Conservation (phyloP, 2,888 invertebrate species). For the Oscheius sp. region DNA sequence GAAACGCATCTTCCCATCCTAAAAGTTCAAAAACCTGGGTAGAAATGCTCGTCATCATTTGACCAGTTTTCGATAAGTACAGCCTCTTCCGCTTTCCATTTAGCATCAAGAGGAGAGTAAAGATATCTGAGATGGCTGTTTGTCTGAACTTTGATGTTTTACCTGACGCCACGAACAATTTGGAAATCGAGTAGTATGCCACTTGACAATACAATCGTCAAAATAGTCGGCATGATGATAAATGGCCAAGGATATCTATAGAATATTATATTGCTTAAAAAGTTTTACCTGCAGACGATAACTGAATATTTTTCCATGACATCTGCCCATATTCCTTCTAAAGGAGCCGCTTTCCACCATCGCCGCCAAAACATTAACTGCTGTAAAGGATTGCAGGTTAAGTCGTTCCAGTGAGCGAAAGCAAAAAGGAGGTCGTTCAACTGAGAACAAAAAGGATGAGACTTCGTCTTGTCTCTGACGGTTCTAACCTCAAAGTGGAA, state of each 20-base stretch:
- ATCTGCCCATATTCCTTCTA: conserved; percentile 64
- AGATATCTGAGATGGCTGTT: conserved; percentile 42
- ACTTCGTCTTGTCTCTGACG: no score
- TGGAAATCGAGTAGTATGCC: conserved; percentile 61
- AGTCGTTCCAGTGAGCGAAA: conserved; percentile 13
- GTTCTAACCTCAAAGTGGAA: not conserved
- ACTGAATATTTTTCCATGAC: conserved; percentile 57
- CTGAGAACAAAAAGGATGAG: no score
- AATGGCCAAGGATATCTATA: conserved; percentile 63
- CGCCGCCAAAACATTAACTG: conserved; percentile 4
- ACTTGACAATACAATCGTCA: conserved; percentile 56
- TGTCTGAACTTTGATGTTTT: not conserved
- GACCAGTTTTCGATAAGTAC: conserved; percentile 66
- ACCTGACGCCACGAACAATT: conserved; percentile 54
- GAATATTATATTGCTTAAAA: not conserved
- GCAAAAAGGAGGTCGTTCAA: conserved; percentile 24
- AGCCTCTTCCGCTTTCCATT: conserved; percentile 66
- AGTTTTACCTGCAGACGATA: conserved; percentile 58
- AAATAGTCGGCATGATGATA: conserved; percentile 59
- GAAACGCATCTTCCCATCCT: not conserved
- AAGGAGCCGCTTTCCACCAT: conserved; percentile 46
- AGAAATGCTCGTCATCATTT: conserved; percentile 53
- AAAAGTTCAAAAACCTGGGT: conserved; percentile 44
- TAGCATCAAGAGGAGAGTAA: conserved; percentile 65
- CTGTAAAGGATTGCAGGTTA: not conserved